Evolutionary conservation across 2,888 invertebrate species (phyloP).

Genomic region (Epirrita christyi): DNA sequence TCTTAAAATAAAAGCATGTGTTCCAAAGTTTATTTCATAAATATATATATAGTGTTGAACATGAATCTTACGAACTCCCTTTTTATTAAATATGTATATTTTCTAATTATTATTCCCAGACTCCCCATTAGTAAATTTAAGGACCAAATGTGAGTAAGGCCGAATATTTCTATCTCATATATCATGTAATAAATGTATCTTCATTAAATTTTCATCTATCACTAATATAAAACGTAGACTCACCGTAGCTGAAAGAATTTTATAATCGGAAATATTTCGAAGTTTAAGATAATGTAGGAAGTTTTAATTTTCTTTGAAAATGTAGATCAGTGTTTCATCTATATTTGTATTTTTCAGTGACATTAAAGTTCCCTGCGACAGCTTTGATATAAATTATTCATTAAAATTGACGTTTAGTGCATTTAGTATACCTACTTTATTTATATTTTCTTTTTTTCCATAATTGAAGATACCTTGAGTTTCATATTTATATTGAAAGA

Average conservation of each 20-base stretch:
- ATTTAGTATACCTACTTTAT: neutral
- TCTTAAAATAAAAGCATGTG: neutral
- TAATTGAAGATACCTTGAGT: too few species aligned
- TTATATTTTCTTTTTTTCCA: too few species aligned
- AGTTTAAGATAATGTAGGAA: conserved; percentile 29
- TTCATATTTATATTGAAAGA: conserved; percentile 53
- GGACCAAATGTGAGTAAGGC: conserved; percentile 72
- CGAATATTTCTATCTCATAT: conserved; percentile 60
- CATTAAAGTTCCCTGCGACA: neutral
- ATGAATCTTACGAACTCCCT: too few species aligned
- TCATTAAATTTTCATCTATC: conserved; percentile 47
- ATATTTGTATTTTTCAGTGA: conserved; percentile 1
- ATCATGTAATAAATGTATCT: conserved; percentile 56
- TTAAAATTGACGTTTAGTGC: neutral
- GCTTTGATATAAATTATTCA: conserved; percentile 1
- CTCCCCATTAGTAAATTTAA: conserved; percentile 59
- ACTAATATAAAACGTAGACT: conserved; percentile 43
- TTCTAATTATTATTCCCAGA: conserved; percentile 9
- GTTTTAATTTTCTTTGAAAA: conserved; percentile 15
- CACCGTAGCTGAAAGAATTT: conserved; percentile 52
- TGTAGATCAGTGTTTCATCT: conserved; percentile 9
- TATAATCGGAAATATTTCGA: conserved; percentile 47
- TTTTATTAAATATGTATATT: too few species aligned
- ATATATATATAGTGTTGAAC: neutral
- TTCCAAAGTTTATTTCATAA: too few species aligned